phyloP scores from a whole-genome alignment of 2,888 invertebrate genomes.

The Melanchra persicariae region DNA sequence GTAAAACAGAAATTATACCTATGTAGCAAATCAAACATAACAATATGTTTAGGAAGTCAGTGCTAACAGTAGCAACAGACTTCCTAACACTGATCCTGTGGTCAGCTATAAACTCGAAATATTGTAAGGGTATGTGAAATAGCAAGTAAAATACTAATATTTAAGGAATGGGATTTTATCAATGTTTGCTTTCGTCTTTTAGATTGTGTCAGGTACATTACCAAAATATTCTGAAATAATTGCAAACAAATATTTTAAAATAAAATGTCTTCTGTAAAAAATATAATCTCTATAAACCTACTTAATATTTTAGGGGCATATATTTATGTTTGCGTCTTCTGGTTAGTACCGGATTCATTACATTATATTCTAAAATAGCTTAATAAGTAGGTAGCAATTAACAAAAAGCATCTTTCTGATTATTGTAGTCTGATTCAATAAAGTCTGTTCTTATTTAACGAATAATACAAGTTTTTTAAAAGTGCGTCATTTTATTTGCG shows the following conservation, averaged over 20 bases:
- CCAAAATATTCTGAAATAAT: not conserved
- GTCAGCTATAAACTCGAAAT: not conserved
- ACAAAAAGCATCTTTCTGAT: not conserved
- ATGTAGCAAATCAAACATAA: not conserved
- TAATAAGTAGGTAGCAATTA: not conserved
- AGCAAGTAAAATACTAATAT: not conserved
- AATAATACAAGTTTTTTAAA: not conserved
- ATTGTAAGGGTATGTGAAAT: not conserved
- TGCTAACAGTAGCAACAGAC: too few species aligned
- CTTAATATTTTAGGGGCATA: not conserved
- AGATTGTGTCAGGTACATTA: not conserved
- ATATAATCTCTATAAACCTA: too few species aligned
- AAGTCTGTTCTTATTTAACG: not conserved
- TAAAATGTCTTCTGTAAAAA: too few species aligned
- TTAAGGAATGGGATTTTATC: not conserved
- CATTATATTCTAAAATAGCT: not conserved
- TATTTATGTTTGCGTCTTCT: not conserved
- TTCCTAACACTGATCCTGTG: too few species aligned
- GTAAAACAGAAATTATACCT: too few species aligned
- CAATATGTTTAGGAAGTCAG: not conserved
- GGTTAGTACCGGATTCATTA: not conserved
- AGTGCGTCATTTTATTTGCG: not conserved
- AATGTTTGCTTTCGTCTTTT: not conserved
- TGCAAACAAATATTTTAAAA: slow-evolving; percentile 15
- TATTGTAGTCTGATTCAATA: not conserved